phyloP scores from a whole-genome alignment of 2,888 invertebrate species.

The Morinoia aosen region DNA sequence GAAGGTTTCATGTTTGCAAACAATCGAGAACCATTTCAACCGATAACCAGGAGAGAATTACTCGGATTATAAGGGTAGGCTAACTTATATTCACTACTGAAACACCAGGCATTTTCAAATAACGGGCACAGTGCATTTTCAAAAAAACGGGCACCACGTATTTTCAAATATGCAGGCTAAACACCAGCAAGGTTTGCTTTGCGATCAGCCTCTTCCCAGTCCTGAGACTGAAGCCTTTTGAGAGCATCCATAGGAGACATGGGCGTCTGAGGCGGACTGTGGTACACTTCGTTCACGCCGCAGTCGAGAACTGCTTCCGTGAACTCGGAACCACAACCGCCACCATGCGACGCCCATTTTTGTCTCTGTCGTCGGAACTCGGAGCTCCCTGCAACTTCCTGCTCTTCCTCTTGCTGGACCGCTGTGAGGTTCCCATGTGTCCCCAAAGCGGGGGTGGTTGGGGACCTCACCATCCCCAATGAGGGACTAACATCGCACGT shows the following conservation, averaged over 20 bases:
- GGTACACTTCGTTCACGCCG: conserved; percentile 6
- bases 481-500: conserved; percentile 60
- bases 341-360: background rate
- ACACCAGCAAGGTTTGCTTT: background rate
- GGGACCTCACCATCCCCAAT: conserved; percentile 62
- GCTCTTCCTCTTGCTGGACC: background rate
- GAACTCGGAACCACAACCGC: background rate
- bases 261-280: conserved; percentile 65
- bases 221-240: conserved; percentile 63
- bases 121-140: background rate
- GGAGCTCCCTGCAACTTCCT: conserved; percentile 25
- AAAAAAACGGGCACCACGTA: background rate
- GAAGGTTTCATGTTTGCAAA: background rate
- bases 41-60: background rate
- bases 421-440: background rate
- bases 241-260: conserved; percentile 68
- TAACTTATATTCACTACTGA: background rate
- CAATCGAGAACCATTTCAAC: background rate
- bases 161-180: background rate
- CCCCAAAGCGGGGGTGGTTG: conserved; percentile 64
- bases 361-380: background rate
- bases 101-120: background rate
- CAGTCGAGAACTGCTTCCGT: background rate
- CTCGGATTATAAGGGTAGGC: background rate
- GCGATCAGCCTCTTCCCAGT: background rate